Percentiles rank a stretch among this genome's conserved stretches.
Conservation (phyloP, 2,797 vertebrate species). For the Huso huso region DNA sequence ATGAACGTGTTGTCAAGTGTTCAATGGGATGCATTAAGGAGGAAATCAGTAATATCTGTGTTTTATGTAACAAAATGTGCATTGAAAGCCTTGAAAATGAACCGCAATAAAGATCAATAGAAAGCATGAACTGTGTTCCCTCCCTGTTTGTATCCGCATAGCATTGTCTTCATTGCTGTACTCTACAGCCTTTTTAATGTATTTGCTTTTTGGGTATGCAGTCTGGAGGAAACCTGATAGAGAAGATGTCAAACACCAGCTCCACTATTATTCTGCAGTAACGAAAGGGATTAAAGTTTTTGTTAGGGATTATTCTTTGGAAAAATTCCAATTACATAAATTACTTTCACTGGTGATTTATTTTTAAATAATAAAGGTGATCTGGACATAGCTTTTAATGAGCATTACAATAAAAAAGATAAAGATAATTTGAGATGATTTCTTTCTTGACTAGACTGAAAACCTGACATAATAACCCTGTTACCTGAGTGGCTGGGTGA, state of each 20-base stretch:
- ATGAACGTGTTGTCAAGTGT: no score
- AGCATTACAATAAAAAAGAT: not conserved
- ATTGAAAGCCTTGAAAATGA: no score
- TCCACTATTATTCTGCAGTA: not conserved
- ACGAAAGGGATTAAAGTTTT: conserved; percentile 1
- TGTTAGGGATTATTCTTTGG: not conserved
- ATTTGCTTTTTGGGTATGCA: no score
- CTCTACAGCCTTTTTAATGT: no score
- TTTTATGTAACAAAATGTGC: no score
- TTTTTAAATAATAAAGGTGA: conserved; percentile 1
- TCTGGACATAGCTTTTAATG: not conserved
- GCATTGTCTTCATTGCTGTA: not conserved
- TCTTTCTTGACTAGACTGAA: not conserved
- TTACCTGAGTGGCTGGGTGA: no score
- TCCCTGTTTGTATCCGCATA: no score
- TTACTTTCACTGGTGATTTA: not conserved
- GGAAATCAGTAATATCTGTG: no score
- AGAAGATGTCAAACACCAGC: not conserved
- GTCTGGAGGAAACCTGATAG: not conserved
- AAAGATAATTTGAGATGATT: not conserved
- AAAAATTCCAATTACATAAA: conserved; percentile 7
- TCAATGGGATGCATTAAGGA: no score
- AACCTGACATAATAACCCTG: no score
- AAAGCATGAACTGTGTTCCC: no score
- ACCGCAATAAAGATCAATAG: no score